Base-by-base conservation (phyloP, 1,140 invertebrate genomes). In the Lucilia cuprina region DNA sequence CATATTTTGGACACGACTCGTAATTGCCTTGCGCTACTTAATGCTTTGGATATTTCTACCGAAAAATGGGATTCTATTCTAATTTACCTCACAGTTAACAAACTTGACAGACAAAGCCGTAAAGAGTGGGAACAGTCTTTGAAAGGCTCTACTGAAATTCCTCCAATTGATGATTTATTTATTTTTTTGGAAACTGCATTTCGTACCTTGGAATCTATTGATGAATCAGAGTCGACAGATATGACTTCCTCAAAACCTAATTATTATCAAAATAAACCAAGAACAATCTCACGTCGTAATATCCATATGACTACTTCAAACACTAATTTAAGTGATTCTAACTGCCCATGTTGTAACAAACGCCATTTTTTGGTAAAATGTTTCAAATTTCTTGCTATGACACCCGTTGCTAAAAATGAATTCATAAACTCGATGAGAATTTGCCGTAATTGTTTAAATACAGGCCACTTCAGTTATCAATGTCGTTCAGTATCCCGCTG, bases 91-190 rank as follows among this genome's bases (percentile, higher is more conserved):
- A 70, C 70, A 21, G 19, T 65, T 21, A 55, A 74, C 1, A 83
- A 83, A 47, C 19, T 83, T 60, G 82, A 83, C 21, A 7, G 14
- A 25, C 50, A 17, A 47, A 83, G 65, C 19, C 21, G 82, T n/a
- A 83, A 65, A 34, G 60, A 83, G 12, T 83, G 82, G 82, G 82
- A 83, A 70, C 10, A 49, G 17, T 83, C 82, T 35, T 49, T 83
- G 5, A 34, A 74, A 19, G 25, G 49, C n/a, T 41, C 55, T n/a
- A 83, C 25, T 2, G 35, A 74, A 47, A 35, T 83, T 83, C 82
- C 55, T 14, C n/a, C 30, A 17, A 74, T 74, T 13, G 30, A 13
- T n/a, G 17, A 35, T 8, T 25, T 83, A 21, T 74, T 35, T 74
- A 74, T 19, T 7, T 83, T 83, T 74, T 25, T 83, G 7, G 65